Percentiles rank a stretch among this genome's conserved stretches.
Conservation (phyloP, 2,113 vertebrate species). For the Otolemur garnettii region DNA sequence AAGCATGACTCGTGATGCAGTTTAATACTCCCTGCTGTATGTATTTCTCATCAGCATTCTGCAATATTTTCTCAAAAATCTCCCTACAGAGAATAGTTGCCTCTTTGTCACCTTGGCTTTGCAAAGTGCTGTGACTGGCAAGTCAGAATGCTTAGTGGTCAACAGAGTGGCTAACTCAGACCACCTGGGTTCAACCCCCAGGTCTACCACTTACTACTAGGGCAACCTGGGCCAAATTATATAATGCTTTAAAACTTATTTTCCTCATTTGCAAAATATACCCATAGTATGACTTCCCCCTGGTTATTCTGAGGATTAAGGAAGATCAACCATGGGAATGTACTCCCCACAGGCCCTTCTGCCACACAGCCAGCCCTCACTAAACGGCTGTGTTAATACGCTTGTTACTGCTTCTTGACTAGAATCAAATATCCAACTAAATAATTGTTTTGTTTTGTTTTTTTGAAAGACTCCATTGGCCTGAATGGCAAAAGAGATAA, state of each 20-base stretch:
- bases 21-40: background rate
- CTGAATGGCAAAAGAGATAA: background rate
- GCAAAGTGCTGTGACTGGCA: background rate
- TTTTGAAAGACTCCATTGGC: background rate
- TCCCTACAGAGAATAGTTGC: background rate
- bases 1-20: background rate
- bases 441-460: background rate
- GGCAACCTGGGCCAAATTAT: slow-evolving; percentile 8
- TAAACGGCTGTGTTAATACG: background rate
- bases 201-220: background rate
- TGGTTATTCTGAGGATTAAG: slow-evolving; percentile 15
- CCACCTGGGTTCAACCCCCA: slow-evolving; percentile 30
- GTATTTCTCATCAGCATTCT: background rate
- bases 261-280: background rate
- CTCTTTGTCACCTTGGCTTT: background rate
- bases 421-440: background rate
- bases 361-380: slow-evolving; percentile 4
- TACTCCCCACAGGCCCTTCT: background rate
- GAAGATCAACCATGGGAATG: background rate
- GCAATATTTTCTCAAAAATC: background rate
- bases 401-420: background rate
- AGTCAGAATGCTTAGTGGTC: background rate
- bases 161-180: background rate
- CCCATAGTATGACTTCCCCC: background rate
- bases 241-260: slow-evolving; percentile 39